Evolutionary conservation across 2,888 invertebrate species (phyloP), one percentile per base, ranked within the genome.

Genomic region (Craniophora ligustri): DNA sequence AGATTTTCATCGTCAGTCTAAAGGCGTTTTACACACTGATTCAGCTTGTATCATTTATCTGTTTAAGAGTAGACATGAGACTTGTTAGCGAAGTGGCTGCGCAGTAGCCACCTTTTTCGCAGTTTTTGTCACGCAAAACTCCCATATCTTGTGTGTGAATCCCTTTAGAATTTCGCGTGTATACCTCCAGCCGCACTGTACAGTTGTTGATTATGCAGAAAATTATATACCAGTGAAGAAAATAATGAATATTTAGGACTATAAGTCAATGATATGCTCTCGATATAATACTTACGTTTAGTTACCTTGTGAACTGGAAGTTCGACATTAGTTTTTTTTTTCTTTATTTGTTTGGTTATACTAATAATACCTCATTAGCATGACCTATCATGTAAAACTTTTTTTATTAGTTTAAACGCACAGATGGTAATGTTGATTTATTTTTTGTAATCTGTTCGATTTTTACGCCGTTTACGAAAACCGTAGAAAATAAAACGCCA

Each of bases 221-320:
- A 75, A 79, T 75, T 82, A 84, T 86, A 85, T 84, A 88, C 92
- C 92, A 92, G 91, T 92, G 91, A 83, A 85, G 70, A 56, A n/a
- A 71, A 74, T 72, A 75, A 81, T 82, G 51, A 76, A 79, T 81
- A 86, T 75, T 79, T 89, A 88, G 86, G 92, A 90, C 91, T 92
- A 79, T 90, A 91, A 92, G 92, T 92, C 92, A 77, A 80, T 81
- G 79, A 84, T 79, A 84, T 82, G 74, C 81, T 79, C 85, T 86
- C 84, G 86, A 86, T 76, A 67, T 84, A 83, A 78, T 87, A 85
- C 84, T 86, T 90, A 89, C 80, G 78, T 90, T 91, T 91, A 92
- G 92, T 92, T 92, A 92, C 92, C 92, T 89, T 82, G 76, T 81
- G 92, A 91, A 90, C 92, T 80, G 86, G 88, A 92, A 92, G 92